Conservation (phyloP, 1,140 invertebrate species). For the Cephus cinctus region DNA sequence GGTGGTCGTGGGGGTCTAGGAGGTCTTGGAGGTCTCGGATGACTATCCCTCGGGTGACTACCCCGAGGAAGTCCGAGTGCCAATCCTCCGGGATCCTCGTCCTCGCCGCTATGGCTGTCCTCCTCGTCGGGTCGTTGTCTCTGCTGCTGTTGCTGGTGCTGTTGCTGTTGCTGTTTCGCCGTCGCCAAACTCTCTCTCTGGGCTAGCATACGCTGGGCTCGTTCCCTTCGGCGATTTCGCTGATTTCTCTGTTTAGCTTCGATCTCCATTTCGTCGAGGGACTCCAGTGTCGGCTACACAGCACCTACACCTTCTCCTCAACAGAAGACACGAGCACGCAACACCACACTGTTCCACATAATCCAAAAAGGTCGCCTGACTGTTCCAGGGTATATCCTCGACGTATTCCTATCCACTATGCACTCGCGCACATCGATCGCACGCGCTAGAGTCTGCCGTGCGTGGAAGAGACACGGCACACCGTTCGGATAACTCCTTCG, state of each 20-base stretch:
- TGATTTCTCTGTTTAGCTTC: slow-evolving; percentile 76
- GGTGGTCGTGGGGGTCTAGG: slow-evolving; percentile 60
- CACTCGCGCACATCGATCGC: slow-evolving; percentile 11
- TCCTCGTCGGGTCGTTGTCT: slow-evolving; percentile 41
- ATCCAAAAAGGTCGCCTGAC: too few relatives aligned
- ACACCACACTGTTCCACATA: neutral
- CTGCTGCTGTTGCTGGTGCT: slow-evolving; percentile 29
- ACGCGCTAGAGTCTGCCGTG: slow-evolving; percentile 20
- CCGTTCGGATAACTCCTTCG: too few relatives aligned
- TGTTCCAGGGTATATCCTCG: too few relatives aligned
- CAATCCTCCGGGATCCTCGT: slow-evolving; percentile 61
- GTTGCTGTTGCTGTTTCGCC: slow-evolving; percentile 49
- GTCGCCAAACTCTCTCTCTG: slow-evolving; percentile 69
- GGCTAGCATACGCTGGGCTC: slow-evolving; percentile 82
- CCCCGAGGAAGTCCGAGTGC: slow-evolving; percentile 38
- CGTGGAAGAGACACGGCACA: too few relatives aligned
- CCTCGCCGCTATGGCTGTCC: slow-evolving; percentile 70
- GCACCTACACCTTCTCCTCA: slow-evolving; percentile 14
- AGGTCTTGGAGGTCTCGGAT: slow-evolving; percentile 40
- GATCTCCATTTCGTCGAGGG: slow-evolving; percentile 67
- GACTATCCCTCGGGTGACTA: slow-evolving; percentile 28
- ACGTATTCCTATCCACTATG: too few relatives aligned
- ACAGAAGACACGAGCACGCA: neutral
- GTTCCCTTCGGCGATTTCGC: slow-evolving; percentile 80
- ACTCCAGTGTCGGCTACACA: too few relatives aligned